Evolutionary conservation across 2,888 invertebrate species (phyloP).

Genomic region (Cheiracanthium punctorium): DNA sequence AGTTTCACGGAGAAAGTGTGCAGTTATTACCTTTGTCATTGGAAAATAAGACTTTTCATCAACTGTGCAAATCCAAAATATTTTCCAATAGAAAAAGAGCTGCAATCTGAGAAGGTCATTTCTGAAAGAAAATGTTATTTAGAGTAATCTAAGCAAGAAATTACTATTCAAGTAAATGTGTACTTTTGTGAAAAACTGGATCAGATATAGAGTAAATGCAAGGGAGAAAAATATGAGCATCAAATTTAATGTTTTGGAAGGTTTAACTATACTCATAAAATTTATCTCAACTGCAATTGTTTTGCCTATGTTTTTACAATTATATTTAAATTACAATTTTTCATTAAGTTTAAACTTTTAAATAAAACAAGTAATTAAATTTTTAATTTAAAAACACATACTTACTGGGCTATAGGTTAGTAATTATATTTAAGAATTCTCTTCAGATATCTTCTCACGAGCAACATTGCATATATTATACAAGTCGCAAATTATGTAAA

Average conservation of each 20-base stretch:
- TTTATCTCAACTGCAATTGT: too few relatives aligned
- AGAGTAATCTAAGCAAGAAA: slow-evolving; percentile 7
- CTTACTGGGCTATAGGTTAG: background rate
- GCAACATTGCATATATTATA: background rate
- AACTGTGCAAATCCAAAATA: slow-evolving; percentile 53
- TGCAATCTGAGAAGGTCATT: slow-evolving; percentile 55
- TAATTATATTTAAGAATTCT: background rate
- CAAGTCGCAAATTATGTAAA: background rate
- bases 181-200: background rate
- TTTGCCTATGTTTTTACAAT: too few relatives aligned
- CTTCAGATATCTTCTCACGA: background rate
- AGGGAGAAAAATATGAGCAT: too few relatives aligned
- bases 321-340: too few relatives aligned
- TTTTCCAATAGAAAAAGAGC: slow-evolving; percentile 45
- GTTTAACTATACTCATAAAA: too few relatives aligned
- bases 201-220: too few relatives aligned
- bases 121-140: slow-evolving; percentile 66
- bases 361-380: too few relatives aligned
- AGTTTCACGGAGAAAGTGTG: slow-evolving; percentile 43
- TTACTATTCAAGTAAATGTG: background rate
- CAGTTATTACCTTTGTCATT: slow-evolving; percentile 66
- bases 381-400: background rate
- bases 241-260: too few relatives aligned
- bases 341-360: too few relatives aligned
- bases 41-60: slow-evolving; percentile 60